Conservation (phyloP, 2,888 invertebrate genomes). For the Ophioninae sp. region DNA sequence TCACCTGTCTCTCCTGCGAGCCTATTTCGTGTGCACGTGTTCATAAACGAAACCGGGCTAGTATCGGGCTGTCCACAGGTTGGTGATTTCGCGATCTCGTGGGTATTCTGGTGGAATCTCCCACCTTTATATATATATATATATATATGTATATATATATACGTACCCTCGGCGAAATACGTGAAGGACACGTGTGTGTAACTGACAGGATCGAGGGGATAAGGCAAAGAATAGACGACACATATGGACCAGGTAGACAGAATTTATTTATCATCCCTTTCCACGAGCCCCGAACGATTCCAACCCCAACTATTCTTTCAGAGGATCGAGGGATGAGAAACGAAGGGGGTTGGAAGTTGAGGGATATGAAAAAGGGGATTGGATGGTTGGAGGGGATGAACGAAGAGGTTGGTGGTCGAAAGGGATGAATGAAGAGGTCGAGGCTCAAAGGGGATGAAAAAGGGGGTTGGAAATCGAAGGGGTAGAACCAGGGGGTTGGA, state of each 20-base stretch:
- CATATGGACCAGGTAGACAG: conserved; percentile 9
- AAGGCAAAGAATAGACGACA: conserved; percentile 8
- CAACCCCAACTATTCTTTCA: neutral
- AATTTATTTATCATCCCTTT: conserved; percentile 59
- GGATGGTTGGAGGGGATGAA: too few relatives aligned
- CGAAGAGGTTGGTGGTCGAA: too few relatives aligned
- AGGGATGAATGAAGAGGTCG: neutral
- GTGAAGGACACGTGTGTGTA: neutral
- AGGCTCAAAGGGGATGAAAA: neutral
- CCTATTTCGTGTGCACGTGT: neutral
- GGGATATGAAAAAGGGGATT: too few relatives aligned
- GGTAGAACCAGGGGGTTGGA: neutral
- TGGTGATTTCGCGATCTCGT: conserved; percentile 44
- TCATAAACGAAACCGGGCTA: neutral
- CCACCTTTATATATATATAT: neutral
- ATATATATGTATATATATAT: neutral
- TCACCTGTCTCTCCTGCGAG: neutral
- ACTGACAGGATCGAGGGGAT: conserved; percentile 41
- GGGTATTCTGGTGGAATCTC: conserved; percentile 16
- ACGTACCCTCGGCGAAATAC: neutral
- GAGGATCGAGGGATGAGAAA: too few relatives aligned
- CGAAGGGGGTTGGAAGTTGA: too few relatives aligned
- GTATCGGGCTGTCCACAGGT: conserved; percentile 41
- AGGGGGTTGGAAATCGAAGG: neutral
- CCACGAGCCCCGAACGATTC: neutral